phyloP scores from a whole-genome alignment of 2,113 vertebrate genomes.

The Oceanodroma tethys region DNA sequence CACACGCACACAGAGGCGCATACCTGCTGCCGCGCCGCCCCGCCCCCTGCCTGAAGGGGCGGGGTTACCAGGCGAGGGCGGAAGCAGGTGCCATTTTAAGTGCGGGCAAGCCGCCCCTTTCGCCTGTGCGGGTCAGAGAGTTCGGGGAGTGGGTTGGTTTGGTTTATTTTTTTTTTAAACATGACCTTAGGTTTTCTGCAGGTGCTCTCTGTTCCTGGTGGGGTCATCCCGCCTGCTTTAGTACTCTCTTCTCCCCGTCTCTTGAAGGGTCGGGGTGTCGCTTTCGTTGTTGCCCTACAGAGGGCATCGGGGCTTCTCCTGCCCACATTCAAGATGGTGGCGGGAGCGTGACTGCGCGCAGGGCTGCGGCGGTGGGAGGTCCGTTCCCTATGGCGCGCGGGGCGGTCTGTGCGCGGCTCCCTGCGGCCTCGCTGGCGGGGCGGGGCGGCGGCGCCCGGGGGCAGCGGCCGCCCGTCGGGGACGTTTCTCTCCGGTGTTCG shows the following conservation, averaged over 20 bases:
- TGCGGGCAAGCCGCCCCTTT: rapidly evolving
- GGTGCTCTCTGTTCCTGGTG: rapidly evolving
- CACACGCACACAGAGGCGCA: background rate
- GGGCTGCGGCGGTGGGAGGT: background rate
- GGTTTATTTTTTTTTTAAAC: rapidly evolving
- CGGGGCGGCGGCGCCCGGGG: too few relatives aligned
- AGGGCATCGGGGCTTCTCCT: rapidly evolving
- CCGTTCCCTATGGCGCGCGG: background rate
- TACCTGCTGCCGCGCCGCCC: background rate
- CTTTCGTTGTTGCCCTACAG: background rate
- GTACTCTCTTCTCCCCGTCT: rapidly evolving
- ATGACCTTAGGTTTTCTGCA: rapidly evolving
- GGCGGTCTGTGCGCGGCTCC: rapidly evolving
- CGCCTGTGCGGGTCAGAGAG: rapidly evolving
- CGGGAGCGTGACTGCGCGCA: rapidly evolving
- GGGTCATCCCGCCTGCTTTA: rapidly evolving
- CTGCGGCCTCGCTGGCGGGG: too few relatives aligned
- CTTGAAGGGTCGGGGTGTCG: too few relatives aligned
- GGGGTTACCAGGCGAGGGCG: background rate
- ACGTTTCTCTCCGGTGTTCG: rapidly evolving
- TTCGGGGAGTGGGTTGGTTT: rapidly evolving
- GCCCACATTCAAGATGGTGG: background rate
- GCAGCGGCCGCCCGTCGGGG: rapidly evolving
- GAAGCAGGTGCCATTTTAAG: background rate
- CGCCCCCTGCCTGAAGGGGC: background rate